Evolutionary conservation across 2,888 invertebrate genomes (phyloP), one percentile per base, ranked within the genome.

Genomic region (Coenonympha glycerion): DNA sequence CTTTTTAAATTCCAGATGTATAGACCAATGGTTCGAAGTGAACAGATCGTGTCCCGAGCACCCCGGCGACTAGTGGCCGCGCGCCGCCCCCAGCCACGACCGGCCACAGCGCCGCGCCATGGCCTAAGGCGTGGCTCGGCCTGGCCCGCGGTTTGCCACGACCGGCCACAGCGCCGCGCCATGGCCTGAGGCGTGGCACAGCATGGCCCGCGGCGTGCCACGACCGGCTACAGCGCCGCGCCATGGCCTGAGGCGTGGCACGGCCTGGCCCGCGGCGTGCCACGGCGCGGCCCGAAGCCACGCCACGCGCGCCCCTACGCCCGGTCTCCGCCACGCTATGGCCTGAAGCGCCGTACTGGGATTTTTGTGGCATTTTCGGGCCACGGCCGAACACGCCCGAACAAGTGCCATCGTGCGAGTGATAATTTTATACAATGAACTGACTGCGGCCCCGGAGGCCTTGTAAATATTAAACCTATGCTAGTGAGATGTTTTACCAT

Each of bases 21-120:
- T 99, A 89, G 98, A 99, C 90, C 93, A 95, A 88, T 99, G 99
- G 99, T 99, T 99, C 89, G 96, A 97, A 88, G 95, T 97, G 80
- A 99, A 98, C 90, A 93, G 98, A 86, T 96, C 96, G 73, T 99
- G 99, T 89, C 99, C 99, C 47, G 98, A 98, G 88, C 99, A 99
- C 89, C 98, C 99, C 66, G 95, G 95, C 71, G 98, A 98, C 90
- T 97, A 92, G 90, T 87, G 78, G 68, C 44, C 53, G 57, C 42
- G 57, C 55, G 30, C 39, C 39, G 37, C 33, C 41, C 46, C 47
- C 47, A 37, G 46, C n/a, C n/a, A n/a, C n/a, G n/a, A n/a, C n/a
- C n/a, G n/a, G n/a, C n/a, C n/a, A n/a, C n/a, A n/a, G n/a, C n/a
- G n/a, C n/a, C n/a, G n/a, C n/a, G n/a, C n/a, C n/a, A n/a, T n/a